Percentiles rank a stretch among this genome's conserved stretches.
phyloP scores from a whole-genome alignment of 2,888 invertebrate genomes.

The Caenorhabditis macrosperma region DNA sequence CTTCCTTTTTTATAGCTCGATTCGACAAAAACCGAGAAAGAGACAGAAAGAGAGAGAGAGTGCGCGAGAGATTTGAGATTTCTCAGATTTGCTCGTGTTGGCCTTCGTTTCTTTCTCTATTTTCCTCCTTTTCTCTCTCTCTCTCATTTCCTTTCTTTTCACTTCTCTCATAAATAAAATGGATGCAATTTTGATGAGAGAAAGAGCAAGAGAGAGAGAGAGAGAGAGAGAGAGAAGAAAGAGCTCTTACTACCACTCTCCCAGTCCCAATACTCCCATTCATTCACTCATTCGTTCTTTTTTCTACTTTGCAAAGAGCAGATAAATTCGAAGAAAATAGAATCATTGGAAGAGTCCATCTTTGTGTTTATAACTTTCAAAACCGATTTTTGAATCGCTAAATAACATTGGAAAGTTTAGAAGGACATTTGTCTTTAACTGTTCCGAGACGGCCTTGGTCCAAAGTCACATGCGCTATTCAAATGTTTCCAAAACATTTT shows the following conservation, averaged over 20 bases:
- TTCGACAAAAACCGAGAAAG: not conserved
- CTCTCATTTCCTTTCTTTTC: not conserved
- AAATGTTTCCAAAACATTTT: not conserved
- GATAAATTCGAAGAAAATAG: not conserved
- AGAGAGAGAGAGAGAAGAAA: constrained; percentile 9
- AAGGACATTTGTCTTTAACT: too few relatives aligned
- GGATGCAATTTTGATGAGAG: constrained; percentile 52
- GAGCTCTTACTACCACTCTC: constrained; percentile 22
- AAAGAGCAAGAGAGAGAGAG: not conserved
- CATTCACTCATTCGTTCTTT: not conserved
- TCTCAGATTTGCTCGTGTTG: constrained; percentile 14
- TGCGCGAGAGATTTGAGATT: not conserved
- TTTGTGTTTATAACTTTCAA: too few relatives aligned
- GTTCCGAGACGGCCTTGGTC: too few relatives aligned
- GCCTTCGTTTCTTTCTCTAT: constrained; percentile 5
- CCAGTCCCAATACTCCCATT: constrained; percentile 6
- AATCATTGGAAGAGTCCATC: not conserved
- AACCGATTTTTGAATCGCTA: too few relatives aligned
- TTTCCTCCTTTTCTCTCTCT: not conserved
- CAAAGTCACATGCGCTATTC: too few relatives aligned
- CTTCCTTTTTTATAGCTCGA: not conserved
- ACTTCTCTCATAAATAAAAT: constrained; percentile 50
- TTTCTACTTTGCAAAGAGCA: not conserved
- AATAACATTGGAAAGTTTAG: too few relatives aligned
- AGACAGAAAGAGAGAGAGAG: not conserved